Evolutionary conservation across 2,888 invertebrate genomes (phyloP), one percentile per base, ranked within the genome.

Genomic region (Lasioglossum oenotherae): DNA sequence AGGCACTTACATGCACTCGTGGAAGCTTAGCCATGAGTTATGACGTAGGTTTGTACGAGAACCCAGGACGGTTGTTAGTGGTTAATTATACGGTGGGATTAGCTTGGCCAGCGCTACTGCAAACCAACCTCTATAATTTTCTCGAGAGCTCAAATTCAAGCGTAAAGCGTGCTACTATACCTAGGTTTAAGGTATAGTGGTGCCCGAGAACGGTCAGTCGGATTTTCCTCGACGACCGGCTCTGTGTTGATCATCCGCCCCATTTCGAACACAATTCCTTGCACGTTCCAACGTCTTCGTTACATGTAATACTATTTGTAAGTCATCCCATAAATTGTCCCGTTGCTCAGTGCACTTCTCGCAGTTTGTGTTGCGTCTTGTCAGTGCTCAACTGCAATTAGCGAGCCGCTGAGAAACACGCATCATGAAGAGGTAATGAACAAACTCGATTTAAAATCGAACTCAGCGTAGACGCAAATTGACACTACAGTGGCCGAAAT

Each of bases 61-160:
- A 81, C 88, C 84, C 81, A 71, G 93, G 90, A 92, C 91, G 93
- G 92, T 94, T 92, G 92, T 89, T 86, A 87, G 94, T 92, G 94
- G 94, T 94, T 94, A 94, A 94, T 94, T 94, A 94, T 94, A 94
- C 94, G 93, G 92, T 92, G 92, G 93, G 94, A 94, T 95, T 94
- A 94, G 92, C 92, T 91, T 87, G 91, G 91, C 88, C 90, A 89
- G 90, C 89, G 88, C 89, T 88, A 81, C 93, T 93, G 82, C 93
- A 92, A 93, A 92, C 92, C 92, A 90, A 89, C 91, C 92, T 91
- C 93, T 93, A 93, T 94, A 94, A 94, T 94, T 94, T 94, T 93
- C 94, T 94, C 91, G 89, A 89, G 92, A 92, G 91, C 91, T 92
- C 92, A 92, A 93, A 93, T 93, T 93, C 92, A 89, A 92, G 92